phyloP scores from a whole-genome alignment of 2,113 vertebrate genomes.

The Crotalus viridis region DNA sequence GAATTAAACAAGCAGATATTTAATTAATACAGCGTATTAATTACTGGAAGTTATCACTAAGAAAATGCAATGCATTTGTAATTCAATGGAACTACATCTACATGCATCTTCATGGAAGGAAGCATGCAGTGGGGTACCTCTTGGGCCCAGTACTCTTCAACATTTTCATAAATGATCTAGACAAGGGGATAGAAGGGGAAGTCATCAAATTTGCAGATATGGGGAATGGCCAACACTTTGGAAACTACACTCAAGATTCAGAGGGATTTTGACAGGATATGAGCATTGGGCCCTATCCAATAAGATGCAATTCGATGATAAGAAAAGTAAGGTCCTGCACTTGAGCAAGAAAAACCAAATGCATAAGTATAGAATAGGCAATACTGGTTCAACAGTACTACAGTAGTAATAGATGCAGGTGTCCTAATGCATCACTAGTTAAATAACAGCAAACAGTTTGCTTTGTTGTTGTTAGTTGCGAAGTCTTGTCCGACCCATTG shows the following conservation, averaged over 20 bases:
- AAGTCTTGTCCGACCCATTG: too few species aligned
- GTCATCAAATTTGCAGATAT: not conserved
- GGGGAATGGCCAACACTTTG: not conserved
- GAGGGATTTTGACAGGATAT: not conserved
- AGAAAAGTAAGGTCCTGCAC: not conserved
- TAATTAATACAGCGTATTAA: not conserved
- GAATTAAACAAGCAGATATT: not conserved
- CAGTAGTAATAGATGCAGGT: not conserved
- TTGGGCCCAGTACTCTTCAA: not conserved
- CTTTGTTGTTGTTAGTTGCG: not conserved
- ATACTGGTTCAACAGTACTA: not conserved
- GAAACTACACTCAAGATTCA: not conserved
- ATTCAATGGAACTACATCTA: not conserved
- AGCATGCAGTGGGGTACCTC: not conserved
- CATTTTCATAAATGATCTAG: not conserved
- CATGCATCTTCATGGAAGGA: not conserved
- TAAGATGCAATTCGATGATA: not conserved
- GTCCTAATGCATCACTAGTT: not conserved
- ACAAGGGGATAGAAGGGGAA: not conserved
- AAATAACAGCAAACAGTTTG: not conserved
- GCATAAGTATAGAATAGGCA: not conserved
- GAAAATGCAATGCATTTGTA: not conserved
- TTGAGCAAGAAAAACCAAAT: not conserved
- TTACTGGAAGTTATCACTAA: not conserved
- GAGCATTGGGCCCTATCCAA: not conserved